phyloP scores from a whole-genome alignment of 2,888 invertebrate species.

The Anticlea derivata region DNA sequence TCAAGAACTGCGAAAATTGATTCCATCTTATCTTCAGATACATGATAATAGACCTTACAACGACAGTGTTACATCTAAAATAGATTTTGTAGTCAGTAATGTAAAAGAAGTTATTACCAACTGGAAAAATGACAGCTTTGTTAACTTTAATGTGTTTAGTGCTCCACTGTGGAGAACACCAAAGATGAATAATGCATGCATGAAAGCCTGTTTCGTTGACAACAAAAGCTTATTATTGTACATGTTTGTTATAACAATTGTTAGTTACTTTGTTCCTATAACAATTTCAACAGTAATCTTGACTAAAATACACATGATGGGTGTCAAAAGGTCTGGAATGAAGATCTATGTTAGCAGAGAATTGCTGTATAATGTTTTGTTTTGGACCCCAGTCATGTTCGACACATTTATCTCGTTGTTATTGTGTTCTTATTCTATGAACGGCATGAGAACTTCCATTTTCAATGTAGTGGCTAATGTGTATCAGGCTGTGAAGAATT shows the following conservation, averaged over 20 bases:
- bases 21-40: conserved; percentile 55
- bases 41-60: conserved; percentile 48
- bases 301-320: conserved; percentile 68
- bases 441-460: conserved; percentile 61
- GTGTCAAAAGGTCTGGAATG: conserved; percentile 55
- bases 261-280: conserved; percentile 74
- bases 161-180: conserved; percentile 47
- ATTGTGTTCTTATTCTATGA: conserved; percentile 66
- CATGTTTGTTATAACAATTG: conserved; percentile 62
- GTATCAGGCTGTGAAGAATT: conserved; percentile 72
- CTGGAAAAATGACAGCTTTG: conserved; percentile 52
- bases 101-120: conserved; percentile 60
- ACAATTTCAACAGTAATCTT: conserved; percentile 69
- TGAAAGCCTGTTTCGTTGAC: conserved; percentile 67
- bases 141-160: conserved; percentile 51
- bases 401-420: conserved; percentile 70
- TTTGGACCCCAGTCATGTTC: conserved; percentile 78
- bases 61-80: conserved; percentile 44
- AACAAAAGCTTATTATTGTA: conserved; percentile 65
- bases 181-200: conserved; percentile 55
- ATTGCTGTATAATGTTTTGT: conserved; percentile 69
- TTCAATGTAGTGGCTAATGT: conserved; percentile 74
- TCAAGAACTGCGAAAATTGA: conserved; percentile 50
- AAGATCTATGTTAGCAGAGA: conserved; percentile 68
- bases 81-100: conserved; percentile 59